Evolutionary conservation across 2,113 vertebrate genomes (phyloP), one percentile per base, ranked within the genome.

Genomic region (Rhea americana): DNA sequence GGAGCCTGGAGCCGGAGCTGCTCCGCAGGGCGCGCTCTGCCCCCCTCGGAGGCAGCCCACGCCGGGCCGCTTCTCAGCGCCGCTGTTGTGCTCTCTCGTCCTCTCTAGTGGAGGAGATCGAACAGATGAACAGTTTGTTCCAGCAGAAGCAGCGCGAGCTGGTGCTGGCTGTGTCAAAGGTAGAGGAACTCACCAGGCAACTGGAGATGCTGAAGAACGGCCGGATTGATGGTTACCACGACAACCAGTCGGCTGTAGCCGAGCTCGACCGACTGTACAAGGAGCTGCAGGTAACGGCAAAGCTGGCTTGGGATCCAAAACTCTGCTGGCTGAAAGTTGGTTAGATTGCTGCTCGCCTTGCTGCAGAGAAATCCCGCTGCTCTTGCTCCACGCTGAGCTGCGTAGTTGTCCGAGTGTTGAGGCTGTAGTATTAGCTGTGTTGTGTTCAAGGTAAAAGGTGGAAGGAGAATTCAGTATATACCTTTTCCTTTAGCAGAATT

Each of bases 111-210:
- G 99, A 99, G 87, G 99, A 99, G 96, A 99, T 99, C 39, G 99
- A 99, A 76, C 99, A 99, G 97, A 99, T 99, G 99, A 99, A 99
- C 96, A 99, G 98, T 90, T 95, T 99, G 95, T 99, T 99, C 97
- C 99, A 99, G 98, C 99, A 99, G 89, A 99, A 99, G 95, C 99
- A 99, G 97, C 98, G 98, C 78, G 99, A 99, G 95, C 96, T 99
- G 41, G 98, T 99, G 65, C 97, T 98, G 96, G 99, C 99, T 1
- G 98, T 98, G 39, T 98, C 99, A 10, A 99, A 99, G 93, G 99
- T 99, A 8, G 99, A 99, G 79, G 99, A 99, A 30, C 98, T 99
- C 58, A 98, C 97, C 66, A 97, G 98, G 71, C 99, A 99, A 96
- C 98, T 99, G 81, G 99, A 99, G 93, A 98, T 99, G 97, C 98